Conservation (phyloP, 2,888 invertebrate species). For the Trachelus tabidus region DNA sequence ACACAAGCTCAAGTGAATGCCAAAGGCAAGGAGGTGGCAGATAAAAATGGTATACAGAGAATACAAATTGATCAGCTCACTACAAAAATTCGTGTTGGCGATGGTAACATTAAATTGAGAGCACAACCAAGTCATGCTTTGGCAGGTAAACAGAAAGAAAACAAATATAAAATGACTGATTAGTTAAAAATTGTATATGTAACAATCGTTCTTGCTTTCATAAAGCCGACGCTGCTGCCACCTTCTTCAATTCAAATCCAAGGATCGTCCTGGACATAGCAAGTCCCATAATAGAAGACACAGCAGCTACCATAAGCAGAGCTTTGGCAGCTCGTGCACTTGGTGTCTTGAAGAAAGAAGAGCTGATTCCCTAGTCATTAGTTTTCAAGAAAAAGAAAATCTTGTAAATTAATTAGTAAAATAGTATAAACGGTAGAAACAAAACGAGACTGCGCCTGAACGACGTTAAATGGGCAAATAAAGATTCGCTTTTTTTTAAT, state of each 20-base stretch:
- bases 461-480: constrained; percentile 9
- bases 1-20: constrained; percentile 72
- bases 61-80: constrained; percentile 72
- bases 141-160: constrained; percentile 42
- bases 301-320: constrained; percentile 72
- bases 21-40: constrained; percentile 69
- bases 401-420: neutral
- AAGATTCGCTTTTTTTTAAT: constrained; percentile 9
- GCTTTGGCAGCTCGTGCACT: constrained; percentile 73
- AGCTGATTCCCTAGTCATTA: constrained; percentile 66
- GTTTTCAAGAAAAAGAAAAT: neutral
- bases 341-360: constrained; percentile 71
- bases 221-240: constrained; percentile 74
- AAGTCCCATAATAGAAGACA: constrained; percentile 77
- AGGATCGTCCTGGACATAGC: constrained; percentile 75
- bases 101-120: constrained; percentile 71
- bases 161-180: neutral
- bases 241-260: constrained; percentile 78
- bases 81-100: constrained; percentile 72
- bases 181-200: neutral
- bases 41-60: constrained; percentile 72
- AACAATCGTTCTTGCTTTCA: neutral
- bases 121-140: constrained; percentile 56
- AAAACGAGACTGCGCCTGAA: constrained; percentile 5
- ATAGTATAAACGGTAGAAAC: neutral